A percentile compares a stretch with the other conserved stretches of the same genome.
phyloP scores from a whole-genome alignment of 2,888 invertebrate genomes.

The Lasius platythorax region DNA sequence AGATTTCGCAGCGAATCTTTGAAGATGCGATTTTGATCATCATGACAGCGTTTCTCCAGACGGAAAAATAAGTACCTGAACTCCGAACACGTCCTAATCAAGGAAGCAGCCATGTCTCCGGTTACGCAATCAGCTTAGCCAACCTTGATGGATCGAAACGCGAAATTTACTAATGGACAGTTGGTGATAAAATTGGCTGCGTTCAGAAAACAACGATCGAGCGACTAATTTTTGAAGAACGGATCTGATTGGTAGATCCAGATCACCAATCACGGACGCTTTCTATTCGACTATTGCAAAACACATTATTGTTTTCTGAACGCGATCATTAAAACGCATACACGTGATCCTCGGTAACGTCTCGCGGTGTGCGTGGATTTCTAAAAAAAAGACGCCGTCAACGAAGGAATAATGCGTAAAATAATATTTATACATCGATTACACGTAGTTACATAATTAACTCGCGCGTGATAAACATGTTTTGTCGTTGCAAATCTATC shows the following conservation, averaged over 20 bases:
- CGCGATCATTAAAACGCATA: background rate
- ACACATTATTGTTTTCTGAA: background rate
- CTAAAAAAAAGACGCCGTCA: background rate
- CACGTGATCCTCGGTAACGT: background rate
- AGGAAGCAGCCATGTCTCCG: constrained; percentile 72
- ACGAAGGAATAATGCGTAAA: background rate
- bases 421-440: background rate
- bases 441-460: background rate
- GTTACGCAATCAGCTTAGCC: constrained; percentile 34
- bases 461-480: background rate
- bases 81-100: constrained; percentile 71
- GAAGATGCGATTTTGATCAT: constrained; percentile 11
- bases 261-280: background rate
- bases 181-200: background rate
- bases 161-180: background rate
- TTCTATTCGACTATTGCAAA: background rate
- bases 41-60: background rate
- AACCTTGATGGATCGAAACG: background rate
- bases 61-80: constrained; percentile 71
- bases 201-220: background rate
- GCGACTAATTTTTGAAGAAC: background rate
- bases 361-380: background rate
- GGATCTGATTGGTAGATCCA: background rate
- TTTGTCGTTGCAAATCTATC: background rate
- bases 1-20: background rate